Evolutionary conservation across 2,113 vertebrate genomes (phyloP).

Genomic region (Pantherophis guttatus): DNA sequence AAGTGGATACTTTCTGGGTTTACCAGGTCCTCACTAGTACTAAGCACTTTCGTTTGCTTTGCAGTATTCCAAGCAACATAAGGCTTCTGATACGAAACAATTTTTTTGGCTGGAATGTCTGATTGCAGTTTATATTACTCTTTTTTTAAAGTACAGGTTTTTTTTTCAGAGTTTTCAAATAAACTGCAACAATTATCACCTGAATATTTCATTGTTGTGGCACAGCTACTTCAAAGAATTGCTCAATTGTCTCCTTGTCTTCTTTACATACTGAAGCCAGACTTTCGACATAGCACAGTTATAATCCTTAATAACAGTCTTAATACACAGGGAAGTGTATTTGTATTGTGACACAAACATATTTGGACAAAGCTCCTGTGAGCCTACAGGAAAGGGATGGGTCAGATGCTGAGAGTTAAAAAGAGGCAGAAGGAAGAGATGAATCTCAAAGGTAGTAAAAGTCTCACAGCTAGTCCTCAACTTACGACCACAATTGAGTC

Average conservation of each 20-base stretch:
- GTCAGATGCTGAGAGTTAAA: background rate
- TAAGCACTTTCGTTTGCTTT: background rate
- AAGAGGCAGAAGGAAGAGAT: background rate
- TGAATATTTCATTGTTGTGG: background rate
- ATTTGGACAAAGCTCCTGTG: background rate
- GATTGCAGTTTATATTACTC: background rate
- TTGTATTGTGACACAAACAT: background rate
- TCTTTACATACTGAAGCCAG: background rate
- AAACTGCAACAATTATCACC: background rate
- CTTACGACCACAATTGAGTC: no score
- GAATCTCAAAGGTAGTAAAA: background rate
- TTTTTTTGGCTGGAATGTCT: background rate
- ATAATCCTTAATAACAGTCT: background rate
- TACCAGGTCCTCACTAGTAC: background rate
- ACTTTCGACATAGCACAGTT: background rate
- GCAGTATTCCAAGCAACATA: background rate
- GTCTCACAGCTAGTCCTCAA: background rate
- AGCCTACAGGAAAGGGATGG: background rate
- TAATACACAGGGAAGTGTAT: background rate
- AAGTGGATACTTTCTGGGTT: background rate
- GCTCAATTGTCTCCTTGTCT: background rate
- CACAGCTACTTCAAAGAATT: background rate
- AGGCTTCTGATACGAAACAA: background rate
- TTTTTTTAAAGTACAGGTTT: background rate
- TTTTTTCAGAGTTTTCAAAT: background rate